phyloP scores from a whole-genome alignment of 2,888 invertebrate species.

The Aspidiotus rigidus region DNA sequence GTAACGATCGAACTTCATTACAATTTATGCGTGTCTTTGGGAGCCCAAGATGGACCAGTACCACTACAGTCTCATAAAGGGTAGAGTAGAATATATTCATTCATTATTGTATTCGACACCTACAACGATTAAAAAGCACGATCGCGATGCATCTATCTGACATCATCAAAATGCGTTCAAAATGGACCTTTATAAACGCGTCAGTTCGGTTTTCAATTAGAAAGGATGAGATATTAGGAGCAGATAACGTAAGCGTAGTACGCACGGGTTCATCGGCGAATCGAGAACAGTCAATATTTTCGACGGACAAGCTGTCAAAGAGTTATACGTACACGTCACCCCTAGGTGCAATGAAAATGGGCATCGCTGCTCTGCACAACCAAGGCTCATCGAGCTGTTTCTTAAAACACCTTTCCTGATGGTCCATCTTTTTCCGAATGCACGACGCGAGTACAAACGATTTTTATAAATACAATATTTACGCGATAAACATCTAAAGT shows the following conservation, averaged over 20 bases:
- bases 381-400: background rate
- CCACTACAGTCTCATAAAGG: no score
- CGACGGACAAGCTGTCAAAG: slow-evolving; percentile 28
- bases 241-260: slow-evolving; percentile 26
- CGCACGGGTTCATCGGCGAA: slow-evolving; percentile 8
- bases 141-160: no score
- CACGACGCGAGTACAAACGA: background rate
- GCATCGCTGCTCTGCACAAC: no score
- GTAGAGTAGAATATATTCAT: no score
- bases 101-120: no score
- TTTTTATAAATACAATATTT: background rate
- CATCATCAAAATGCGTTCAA: background rate
- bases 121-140: no score
- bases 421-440: background rate
- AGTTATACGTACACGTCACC: slow-evolving; percentile 24
- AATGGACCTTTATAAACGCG: background rate
- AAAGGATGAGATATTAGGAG: slow-evolving; percentile 18
- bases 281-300: slow-evolving; percentile 30
- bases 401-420: slow-evolving; percentile 21
- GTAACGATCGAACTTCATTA: no score
- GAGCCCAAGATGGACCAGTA: no score
- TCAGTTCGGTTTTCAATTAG: slow-evolving; percentile 32
- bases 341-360: slow-evolving; percentile 7
- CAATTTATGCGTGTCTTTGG: no score
- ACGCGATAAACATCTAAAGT: background rate